Base-by-base conservation (phyloP, 2,113 vertebrate genomes). In the Pyxicephalus adspersus region DNA sequence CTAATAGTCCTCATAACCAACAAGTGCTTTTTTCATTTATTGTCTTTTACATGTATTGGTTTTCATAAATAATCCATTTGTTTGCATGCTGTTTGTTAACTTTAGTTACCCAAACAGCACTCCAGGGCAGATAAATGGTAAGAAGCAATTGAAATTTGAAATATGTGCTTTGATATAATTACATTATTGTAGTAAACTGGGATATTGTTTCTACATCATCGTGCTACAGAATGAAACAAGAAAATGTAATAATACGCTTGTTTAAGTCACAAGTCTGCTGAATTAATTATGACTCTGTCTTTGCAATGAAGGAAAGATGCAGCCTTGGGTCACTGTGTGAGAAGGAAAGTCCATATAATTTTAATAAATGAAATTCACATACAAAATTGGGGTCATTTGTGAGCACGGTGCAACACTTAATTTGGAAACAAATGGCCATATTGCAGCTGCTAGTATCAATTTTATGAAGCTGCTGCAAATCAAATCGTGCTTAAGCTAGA, bases 81-180 rank as follows among this genome's bases (percentile, higher is more conserved):
- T 79, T 68, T 79, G 52, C n/a, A 79, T 79, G 52, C 31, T 60
- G 64, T 79, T 68, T 58, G 64, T 28, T 29, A 51, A n/a, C 60
- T 79, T 79, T 79, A 79, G 64, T 58, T 79, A 68, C 58, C 65
- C 45, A 54, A 67, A 79, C 51, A 68, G 60, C 54, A 78, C 76
- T 67, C 26, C 26, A 13, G 77, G 77, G 64, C 77, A 79, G 29
- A 68, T 52, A 61, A 60, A 70, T 68, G 28, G 60, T 68, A 28
- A 58, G 77, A 79, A 68, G 77, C 77, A 45, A 68, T 79, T 57
- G 23, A 45, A 68, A 55, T 54, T 20, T 79, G 77, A 79, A 79
- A 79, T 79, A 68, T 68, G 77, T 79, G 77, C 64, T 68, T 20
- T 54, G 51, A 78, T 78, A 57, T 78, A 78, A 78, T 67, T 78